Evolutionary conservation across 1,140 invertebrate genomes (phyloP).

Genomic region (Brachionus asplanchnoidis): DNA sequence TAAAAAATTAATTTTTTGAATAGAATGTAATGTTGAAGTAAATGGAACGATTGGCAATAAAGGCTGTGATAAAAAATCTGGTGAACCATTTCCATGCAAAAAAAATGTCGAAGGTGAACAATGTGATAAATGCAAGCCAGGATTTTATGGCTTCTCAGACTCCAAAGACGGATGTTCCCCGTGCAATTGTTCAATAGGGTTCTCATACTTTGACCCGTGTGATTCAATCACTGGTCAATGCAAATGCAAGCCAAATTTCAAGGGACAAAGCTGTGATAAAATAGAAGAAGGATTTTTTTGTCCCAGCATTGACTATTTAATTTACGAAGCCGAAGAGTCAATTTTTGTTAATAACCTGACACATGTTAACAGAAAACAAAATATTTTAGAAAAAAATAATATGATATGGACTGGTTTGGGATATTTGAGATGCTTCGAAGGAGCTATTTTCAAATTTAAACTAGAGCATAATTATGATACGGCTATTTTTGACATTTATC

Average conservation of each 20-base stretch:
- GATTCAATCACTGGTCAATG: slow-evolving; percentile 79
- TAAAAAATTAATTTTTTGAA: slow-evolving; percentile 85
- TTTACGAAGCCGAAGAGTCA: slow-evolving; percentile 25
- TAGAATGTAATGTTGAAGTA: slow-evolving; percentile 67
- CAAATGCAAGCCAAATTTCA: slow-evolving; percentile 82
- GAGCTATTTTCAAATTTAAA: neutral
- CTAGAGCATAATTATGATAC: slow-evolving; percentile 79
- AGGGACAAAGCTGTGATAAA: slow-evolving; percentile 77
- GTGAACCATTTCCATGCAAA: slow-evolving; percentile 73
- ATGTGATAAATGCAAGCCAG: slow-evolving; percentile 84
- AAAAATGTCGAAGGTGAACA: slow-evolving; percentile 71
- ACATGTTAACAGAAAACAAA: slow-evolving; percentile 48
- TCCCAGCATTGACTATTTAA: neutral
- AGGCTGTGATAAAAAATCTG: slow-evolving; percentile 47
- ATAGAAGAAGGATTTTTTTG: slow-evolving; percentile 27
- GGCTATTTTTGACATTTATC: slow-evolving; percentile 82
- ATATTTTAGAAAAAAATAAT: neutral
- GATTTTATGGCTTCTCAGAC: slow-evolving; percentile 79
- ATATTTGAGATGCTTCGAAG: neutral
- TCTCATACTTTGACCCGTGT: slow-evolving; percentile 82
- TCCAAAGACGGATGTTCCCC: slow-evolving; percentile 76
- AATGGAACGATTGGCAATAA: slow-evolving; percentile 10
- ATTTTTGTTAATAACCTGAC: neutral
- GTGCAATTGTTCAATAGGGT: slow-evolving; percentile 78
- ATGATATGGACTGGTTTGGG: neutral